Percentiles rank a stretch among this genome's conserved stretches.
Conservation (phyloP, 2,113 vertebrate genomes). For the Rhinolophus ferrumequinum region DNA sequence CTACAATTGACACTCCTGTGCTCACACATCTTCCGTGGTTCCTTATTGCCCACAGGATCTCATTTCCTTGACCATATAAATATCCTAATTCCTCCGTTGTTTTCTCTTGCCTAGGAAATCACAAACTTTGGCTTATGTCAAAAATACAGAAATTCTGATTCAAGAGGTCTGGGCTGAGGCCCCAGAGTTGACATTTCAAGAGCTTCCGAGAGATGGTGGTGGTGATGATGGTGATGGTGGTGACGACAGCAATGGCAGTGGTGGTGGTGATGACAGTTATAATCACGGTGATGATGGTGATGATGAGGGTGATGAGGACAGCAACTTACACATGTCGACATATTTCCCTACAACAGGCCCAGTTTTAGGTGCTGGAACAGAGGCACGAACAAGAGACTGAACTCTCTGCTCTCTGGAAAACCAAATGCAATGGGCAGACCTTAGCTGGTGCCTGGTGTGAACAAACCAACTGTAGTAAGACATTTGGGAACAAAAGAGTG, state of each 20-base stretch:
- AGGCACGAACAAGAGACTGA: not conserved
- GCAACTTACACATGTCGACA: not conserved
- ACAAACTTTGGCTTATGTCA: not conserved
- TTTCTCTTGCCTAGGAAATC: not conserved
- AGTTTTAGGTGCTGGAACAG: not conserved
- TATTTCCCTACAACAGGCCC: not conserved
- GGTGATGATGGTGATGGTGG: not conserved
- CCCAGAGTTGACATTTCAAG: not conserved
- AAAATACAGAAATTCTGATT: not conserved
- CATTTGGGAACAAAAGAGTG: not conserved
- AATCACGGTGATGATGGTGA: not conserved
- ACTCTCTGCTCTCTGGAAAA: not conserved
- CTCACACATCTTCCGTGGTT: not conserved
- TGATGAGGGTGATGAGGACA: not conserved
- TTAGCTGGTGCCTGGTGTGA: not conserved
- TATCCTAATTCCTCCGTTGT: fast-evolving
- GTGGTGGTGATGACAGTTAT: not conserved
- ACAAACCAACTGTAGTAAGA: not conserved
- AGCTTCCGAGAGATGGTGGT: not conserved
- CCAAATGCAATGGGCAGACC: not conserved
- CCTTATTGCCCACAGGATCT: not conserved
- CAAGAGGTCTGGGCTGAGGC: not conserved
- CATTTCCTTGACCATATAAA: not conserved
- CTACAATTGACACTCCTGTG: not conserved
- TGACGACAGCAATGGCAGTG: not conserved